Evolutionary conservation across 2,888 invertebrate species (phyloP), one percentile per base, ranked within the genome.

Genomic region (Plebejus melissa): DNA sequence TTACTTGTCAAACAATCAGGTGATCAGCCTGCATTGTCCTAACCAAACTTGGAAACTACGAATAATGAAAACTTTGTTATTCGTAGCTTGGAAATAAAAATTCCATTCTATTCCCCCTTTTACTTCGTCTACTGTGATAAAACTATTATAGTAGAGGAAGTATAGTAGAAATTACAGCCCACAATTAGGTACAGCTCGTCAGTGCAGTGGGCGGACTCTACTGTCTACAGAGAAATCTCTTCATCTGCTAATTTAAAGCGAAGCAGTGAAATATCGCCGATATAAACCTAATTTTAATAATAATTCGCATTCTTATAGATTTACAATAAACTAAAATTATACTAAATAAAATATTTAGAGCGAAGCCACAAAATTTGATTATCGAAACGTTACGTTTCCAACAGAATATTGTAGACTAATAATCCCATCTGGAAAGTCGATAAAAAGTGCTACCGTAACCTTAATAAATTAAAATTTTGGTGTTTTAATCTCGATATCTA

Each of bases 401-500:
- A 70, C 36, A 70, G 41, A 69, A 41, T 69, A 69, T 36, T 60
- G 32, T 65, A 65, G 65, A 54, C 13, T 13, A 5, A 32, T 46
- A 46, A 46, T 65, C 74, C 13, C n/a, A n/a, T 16, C 46, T 46
- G 6, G 60, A 38, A 36, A 57, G 38, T 69, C 41, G 22, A 50
- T 4, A 69, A 74, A n/a, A n/a, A 57, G 76, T 76, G 76, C 76
- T 79, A 78, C 78, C 76, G 75, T 77, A 79, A 79, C 78, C 81
- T 82, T 81, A 81, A 78, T 77, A 79, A 85, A 86, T 88, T 81
- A 22, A 69, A 81, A 84, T 89, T 90, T 91, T 91, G 91, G 91
- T 90, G 88, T 90, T 84, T 85, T 90, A 90, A 91, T 90, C 89
- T 90, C 89, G 87, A 84, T 82, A 84, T 28, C 7, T 74, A 83